Percentiles rank a stretch among this genome's conserved stretches.
These are phyloP conservation scores for Crotalus helleri DNA, from an alignment of 2,113 vertebrate species.

Conservation along the genomic window DNA sequence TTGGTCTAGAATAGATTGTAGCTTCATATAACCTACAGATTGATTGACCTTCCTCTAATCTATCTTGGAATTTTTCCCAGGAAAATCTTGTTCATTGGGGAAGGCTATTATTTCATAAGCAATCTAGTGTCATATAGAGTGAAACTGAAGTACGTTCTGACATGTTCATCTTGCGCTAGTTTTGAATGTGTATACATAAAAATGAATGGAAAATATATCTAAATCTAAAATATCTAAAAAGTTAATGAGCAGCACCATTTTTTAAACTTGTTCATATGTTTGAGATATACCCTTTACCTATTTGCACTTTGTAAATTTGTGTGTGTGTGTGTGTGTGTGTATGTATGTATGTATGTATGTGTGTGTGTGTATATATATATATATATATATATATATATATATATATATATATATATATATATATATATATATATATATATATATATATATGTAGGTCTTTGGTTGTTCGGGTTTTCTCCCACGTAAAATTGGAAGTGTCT, in stretches of 20 bases:
- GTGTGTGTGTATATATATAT: too few relatives aligned
- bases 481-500: too few relatives aligned
- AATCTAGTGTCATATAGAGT: background rate
- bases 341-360: too few relatives aligned
- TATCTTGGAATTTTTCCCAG: background rate
- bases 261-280: background rate
- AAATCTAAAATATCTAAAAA: background rate
- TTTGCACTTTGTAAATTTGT: background rate
- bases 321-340: too few relatives aligned
- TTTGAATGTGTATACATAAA: background rate
- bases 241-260: background rate
- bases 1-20: background rate
- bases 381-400: too few relatives aligned
- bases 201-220: background rate
- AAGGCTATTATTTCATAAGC: conserved; percentile 1
- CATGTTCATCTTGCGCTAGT: background rate
- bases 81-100: background rate
- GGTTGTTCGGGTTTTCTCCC: too few relatives aligned
- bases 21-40: background rate
- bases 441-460: too few relatives aligned
- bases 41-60: background rate
- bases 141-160: background rate
- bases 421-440: too few relatives aligned
- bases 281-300: background rate
- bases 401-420: too few relatives aligned